phyloP scores from a whole-genome alignment of 2,797 vertebrate species.

The Sebastiscus tertius region DNA sequence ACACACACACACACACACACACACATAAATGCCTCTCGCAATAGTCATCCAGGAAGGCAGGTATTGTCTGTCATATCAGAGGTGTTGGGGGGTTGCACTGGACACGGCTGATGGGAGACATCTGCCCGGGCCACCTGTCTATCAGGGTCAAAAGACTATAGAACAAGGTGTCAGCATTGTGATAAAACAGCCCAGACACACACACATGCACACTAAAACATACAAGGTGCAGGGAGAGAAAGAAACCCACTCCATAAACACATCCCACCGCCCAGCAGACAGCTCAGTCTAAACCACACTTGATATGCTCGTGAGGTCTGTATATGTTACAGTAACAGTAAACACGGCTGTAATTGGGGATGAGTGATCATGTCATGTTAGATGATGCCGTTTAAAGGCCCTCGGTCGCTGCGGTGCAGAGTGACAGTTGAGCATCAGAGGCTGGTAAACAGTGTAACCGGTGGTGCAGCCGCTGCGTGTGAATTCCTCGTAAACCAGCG shows the following conservation, averaged over 20 bases:
- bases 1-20: neutral
- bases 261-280: slow-evolving; percentile 30
- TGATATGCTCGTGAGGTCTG: slow-evolving; percentile 41
- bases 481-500: slow-evolving; percentile 61
- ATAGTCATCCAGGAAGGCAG: slow-evolving; percentile 38
- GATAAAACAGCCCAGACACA: slow-evolving; percentile 44
- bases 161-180: slow-evolving; percentile 52
- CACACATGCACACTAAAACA: neutral
- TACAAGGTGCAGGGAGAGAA: slow-evolving; percentile 7
- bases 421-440: slow-evolving; percentile 34
- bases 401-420: neutral
- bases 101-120: slow-evolving; percentile 63
- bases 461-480: slow-evolving; percentile 20
- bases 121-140: slow-evolving; percentile 51
- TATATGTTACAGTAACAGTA: slow-evolving; percentile 4
- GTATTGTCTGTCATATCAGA: slow-evolving; percentile 45
- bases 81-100: slow-evolving; percentile 14
- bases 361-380: slow-evolving; percentile 35
- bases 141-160: slow-evolving; percentile 46
- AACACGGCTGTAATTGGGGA: slow-evolving; percentile 13
- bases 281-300: slow-evolving; percentile 33
- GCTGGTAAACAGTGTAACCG: slow-evolving; percentile 19
- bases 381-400: slow-evolving; percentile 30
- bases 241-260: slow-evolving; percentile 32
- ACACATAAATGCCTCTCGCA: neutral